These are phyloP conservation scores for Pedicia rivosa DNA, from an alignment of 2,888 invertebrate species.

Conservation along the genomic window DNA sequence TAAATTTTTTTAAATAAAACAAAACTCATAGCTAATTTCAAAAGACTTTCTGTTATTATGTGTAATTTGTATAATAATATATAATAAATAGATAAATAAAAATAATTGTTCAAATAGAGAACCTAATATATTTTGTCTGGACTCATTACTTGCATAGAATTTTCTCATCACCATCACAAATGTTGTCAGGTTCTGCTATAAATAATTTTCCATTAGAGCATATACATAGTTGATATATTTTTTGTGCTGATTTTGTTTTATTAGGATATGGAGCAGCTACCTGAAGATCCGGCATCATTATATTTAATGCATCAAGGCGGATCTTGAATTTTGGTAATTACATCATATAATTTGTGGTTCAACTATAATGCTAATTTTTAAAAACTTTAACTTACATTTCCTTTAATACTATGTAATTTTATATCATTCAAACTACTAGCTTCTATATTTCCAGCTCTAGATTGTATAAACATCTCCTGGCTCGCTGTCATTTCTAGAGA, in stretches of 20 bases:
- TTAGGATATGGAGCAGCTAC: slow-evolving; percentile 18
- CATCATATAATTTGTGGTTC: no score
- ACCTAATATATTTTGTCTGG: no score
- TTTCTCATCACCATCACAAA: slow-evolving; percentile 46
- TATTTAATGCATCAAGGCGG: slow-evolving; percentile 43
- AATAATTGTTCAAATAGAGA: no score
- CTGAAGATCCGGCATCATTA: slow-evolving; percentile 38
- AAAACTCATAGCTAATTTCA: no score
- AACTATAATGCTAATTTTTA: no score
- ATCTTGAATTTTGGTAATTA: slow-evolving; percentile 32
- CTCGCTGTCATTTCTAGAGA: slow-evolving; percentile 70
- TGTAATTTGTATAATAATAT: no score
- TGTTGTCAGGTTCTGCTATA: slow-evolving; percentile 62
- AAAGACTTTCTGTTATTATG: no score
- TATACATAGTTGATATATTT: slow-evolving; percentile 75
- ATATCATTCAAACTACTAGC: slow-evolving; percentile 70
- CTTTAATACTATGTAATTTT: slow-evolving; percentile 62
- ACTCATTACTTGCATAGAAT: no score
- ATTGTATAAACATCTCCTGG: slow-evolving; percentile 66
- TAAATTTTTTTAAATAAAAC: no score
- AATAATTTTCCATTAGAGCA: slow-evolving; percentile 84
- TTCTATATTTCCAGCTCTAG: slow-evolving; percentile 73
- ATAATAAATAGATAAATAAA: no score
- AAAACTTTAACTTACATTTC: slow-evolving; percentile 42
- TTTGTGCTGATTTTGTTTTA: slow-evolving; percentile 27